Percentiles rank a stretch among this genome's conserved stretches.
Evolutionary conservation across 2,797 vertebrate species (phyloP).

Genomic region (Halcyon leucocephala): DNA sequence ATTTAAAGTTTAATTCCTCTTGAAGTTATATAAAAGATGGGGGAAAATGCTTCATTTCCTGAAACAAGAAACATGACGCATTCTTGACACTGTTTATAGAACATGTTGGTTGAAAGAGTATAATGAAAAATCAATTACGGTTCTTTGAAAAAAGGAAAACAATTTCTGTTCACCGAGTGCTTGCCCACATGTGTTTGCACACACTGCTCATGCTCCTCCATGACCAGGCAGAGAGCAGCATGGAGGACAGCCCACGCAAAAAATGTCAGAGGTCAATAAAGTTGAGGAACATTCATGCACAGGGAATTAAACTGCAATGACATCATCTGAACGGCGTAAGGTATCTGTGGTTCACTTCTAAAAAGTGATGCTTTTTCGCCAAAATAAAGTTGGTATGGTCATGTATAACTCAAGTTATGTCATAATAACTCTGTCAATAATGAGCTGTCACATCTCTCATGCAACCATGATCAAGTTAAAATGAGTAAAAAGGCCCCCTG

Average conservation of each 20-base stretch:
- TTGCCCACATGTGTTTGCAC: neutral
- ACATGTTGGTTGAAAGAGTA: neutral
- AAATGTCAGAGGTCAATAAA: neutral
- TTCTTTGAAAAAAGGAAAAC: neutral
- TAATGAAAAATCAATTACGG: neutral
- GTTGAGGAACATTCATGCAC: neutral
- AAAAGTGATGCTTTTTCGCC: neutral
- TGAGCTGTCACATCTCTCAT: neutral
- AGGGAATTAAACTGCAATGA: neutral
- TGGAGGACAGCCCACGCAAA: accelerated
- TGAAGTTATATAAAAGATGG: neutral
- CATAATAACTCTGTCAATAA: neutral
- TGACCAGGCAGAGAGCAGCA: neutral
- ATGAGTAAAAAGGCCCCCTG: accelerated
- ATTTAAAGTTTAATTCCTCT: constrained; percentile 36
- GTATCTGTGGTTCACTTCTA: neutral
- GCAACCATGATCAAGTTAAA: neutral
- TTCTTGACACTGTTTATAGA: constrained; percentile 2
- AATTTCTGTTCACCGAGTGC: neutral
- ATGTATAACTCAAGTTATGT: neutral
- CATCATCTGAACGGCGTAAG: neutral
- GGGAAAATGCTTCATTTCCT: neutral
- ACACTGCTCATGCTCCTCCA: neutral
- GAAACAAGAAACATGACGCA: neutral
- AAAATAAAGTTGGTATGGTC: neutral